These are phyloP conservation scores for Sinohyriopsis cumingii DNA, from an alignment of 2,888 invertebrate species.

Conservation along the genomic window DNA sequence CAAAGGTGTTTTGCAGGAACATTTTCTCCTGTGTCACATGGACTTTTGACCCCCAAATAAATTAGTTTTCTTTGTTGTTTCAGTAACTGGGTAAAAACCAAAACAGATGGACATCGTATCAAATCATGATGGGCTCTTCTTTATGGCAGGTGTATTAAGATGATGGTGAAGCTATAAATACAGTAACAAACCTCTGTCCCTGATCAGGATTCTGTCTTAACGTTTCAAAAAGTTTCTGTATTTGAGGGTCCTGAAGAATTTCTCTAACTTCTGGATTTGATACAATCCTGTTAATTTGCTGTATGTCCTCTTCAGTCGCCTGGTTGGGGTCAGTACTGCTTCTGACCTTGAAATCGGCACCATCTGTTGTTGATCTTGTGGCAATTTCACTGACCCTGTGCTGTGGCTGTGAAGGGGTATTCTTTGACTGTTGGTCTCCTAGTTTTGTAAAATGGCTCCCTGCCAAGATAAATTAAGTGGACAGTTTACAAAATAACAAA, in stretches of 20 bases:
- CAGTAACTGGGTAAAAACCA: too few relatives aligned
- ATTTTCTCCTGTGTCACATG: too few relatives aligned
- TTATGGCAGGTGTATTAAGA: too few relatives aligned
- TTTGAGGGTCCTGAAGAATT: constrained; percentile 56
- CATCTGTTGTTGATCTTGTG: constrained; percentile 19
- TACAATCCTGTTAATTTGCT: constrained; percentile 49
- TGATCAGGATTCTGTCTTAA: constrained; percentile 54
- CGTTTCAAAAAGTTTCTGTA: constrained; percentile 56
- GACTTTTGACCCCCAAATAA: too few relatives aligned
- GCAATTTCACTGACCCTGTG: constrained; percentile 6
- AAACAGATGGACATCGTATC: too few relatives aligned
- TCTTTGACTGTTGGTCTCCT: constrained; percentile 23
- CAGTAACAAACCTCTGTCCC: constrained; percentile 58
- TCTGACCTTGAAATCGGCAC: constrained; percentile 38
- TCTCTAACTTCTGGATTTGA: constrained; percentile 54
- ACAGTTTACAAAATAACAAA: background rate
- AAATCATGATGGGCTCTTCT: too few relatives aligned
- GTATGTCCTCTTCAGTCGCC: constrained; percentile 44
- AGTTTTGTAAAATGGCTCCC: constrained; percentile 61
- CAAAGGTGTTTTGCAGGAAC: too few relatives aligned
- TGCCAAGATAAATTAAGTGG: constrained; percentile 25
- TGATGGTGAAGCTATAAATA: too few relatives aligned
- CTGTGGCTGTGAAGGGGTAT: constrained; percentile 5
- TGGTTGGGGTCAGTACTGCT: constrained; percentile 47
- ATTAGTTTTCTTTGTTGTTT: too few relatives aligned